phyloP scores from a whole-genome alignment of 2,113 vertebrate genomes.

The Phrynosoma platyrhinos region DNA sequence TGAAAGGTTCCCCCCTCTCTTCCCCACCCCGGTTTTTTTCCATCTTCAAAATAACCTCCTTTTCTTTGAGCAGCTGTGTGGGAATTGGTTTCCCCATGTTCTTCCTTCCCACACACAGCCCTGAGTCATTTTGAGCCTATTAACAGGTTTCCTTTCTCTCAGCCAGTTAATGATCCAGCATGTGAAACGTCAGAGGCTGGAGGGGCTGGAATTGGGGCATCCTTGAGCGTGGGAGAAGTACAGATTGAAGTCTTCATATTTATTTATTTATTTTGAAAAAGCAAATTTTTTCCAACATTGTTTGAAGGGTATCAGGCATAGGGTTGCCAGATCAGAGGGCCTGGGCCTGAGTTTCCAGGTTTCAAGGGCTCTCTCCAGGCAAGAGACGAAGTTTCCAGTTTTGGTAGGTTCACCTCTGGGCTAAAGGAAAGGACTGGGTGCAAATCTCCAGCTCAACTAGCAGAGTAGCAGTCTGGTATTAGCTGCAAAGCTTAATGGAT shows the following conservation, averaged over 20 bases:
- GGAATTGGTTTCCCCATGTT: conserved; percentile 14
- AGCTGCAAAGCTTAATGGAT: no score
- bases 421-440: no score
- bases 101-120: neutral
- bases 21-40: conserved; percentile 56
- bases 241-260: neutral
- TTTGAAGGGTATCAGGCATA: no score
- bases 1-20: conserved; percentile 20
- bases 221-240: neutral
- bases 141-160: conserved; percentile 42
- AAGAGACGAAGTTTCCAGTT: no score
- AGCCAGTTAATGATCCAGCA: conserved; percentile 35
- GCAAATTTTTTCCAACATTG: no score
- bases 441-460: no score
- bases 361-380: no score
- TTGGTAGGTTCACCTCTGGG: no score
- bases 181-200: conserved; percentile 19
- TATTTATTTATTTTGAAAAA: no score
- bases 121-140: conserved; percentile 28
- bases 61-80: neutral
- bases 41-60: neutral
- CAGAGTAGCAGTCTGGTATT: no score
- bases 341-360: no score
- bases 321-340: no score
- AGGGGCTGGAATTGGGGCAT: conserved; percentile 27